Base-by-base conservation (phyloP, 1,140 invertebrate species). In the Drosophila nigromelanica region DNA sequence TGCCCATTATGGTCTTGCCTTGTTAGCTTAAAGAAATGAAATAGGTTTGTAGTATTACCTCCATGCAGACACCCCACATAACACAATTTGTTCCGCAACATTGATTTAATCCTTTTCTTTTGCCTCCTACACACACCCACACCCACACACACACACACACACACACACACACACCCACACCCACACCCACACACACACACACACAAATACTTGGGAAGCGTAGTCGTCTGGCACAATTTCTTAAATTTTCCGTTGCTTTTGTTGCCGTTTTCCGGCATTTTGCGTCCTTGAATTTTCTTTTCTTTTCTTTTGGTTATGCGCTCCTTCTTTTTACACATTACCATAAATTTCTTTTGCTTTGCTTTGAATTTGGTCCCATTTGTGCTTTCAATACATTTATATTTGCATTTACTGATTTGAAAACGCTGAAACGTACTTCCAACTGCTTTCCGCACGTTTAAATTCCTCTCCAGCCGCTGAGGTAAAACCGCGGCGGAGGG, bases 81-180 rank as follows among this genome's bases (percentile, higher is more conserved):
- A 66, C 61, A 37, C 61, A 76, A 76, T 76, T 76, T 76, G 73
- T 76, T 76, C 73, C 73, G 56, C 69, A 60, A 76, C 73, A 76
- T 76, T 76, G 73, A 76, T 76, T 76, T 76, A 76, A 76, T 76
- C 73, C 73, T 76, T 76, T 76, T 67, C 68, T 55, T 51, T 63
- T 60, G 14, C 55, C 27, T 39, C 15, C n/a, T n/a, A 5, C 62
- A 47, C 33, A 63, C 18, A 18, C 18, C 1, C 18, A 18, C 18
- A 18, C 18, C 18, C 18, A 18, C 18, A 18, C 18, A 59, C 48
- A 51, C 24, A 40, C n/a, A 42, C 24, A 59, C 12, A 24, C 6
- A 62, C 35, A 39, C 15, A 42, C 14, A 51, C 15, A 15, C 18
- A 7, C 42, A 30, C 12, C 5, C 39, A 27, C 24, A 14, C 55